Base-by-base conservation (phyloP, 1,140 invertebrate genomes). In the Notospermus geniculatus region DNA sequence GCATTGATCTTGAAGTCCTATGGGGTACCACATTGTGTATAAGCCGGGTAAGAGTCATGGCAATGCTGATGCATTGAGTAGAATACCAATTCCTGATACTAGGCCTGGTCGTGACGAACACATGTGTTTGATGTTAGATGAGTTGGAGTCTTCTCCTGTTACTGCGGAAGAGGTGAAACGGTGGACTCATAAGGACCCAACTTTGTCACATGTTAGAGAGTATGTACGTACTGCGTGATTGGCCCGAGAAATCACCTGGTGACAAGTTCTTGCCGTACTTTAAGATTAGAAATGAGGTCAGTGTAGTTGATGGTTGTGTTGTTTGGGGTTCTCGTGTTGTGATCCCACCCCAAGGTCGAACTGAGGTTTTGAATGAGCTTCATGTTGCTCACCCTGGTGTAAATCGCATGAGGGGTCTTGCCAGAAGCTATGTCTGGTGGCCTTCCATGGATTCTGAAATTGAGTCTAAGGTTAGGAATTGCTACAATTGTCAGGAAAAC, bases 371-470 rank as follows among this genome's bases (percentile, higher is more conserved):
- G 11, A 25, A 70, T 30, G 64, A 71, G 54, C 69, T 84, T 25
- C 83, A 84, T 68, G 46, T 50, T 1, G 67, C 68, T 9, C 82
- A 85, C 65, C 65, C 75, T 32, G 80, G 83, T 0, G 79, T 83
- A 7, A 70, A 78, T 4, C 69, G 78, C 53, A 83, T 81, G 68
- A 84, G 84, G 62, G 32, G 56, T 7, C 43, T 77, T 5, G 77
- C 82, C 4, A 59, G 83, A 0, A 70, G 61, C 1, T 78, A 79
- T 57, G 65, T 81, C 1, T 85, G 75, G 72, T 85, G 82, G 83
- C 76, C 76, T 29, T 67, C 72, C 9, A 72, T 85, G 0, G 80
- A 83, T 64, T 60, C 57, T 1, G 75, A 81, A 13, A 74, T 83
- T 46, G 75, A 80, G 13, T 13, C 27, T 4, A 23, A 5, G 15